Conservation (phyloP, 1,140 invertebrate species). For the roundworm (Caenorhabditis elegans) region DNA sequence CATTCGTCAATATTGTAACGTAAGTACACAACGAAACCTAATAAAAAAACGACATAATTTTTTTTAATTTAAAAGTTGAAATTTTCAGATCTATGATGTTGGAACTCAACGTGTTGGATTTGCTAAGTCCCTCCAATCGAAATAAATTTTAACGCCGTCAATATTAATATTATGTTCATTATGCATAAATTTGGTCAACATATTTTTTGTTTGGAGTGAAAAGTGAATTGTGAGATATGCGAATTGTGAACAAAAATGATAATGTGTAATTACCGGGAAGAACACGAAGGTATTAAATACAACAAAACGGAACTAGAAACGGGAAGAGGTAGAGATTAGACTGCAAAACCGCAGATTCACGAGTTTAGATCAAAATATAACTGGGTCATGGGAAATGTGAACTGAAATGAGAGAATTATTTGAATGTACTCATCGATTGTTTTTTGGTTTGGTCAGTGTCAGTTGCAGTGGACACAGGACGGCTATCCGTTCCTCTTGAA, state of each 20-base stretch:
- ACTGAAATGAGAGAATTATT: neutral
- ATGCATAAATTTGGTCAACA: constrained; percentile 1
- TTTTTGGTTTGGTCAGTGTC: neutral
- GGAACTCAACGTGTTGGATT: constrained; percentile 41
- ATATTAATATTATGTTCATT: neutral
- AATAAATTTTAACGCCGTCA: neutral
- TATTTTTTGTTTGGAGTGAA: neutral
- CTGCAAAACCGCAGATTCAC: neutral
- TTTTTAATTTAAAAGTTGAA: too few relatives aligned
- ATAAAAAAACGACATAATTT: neutral
- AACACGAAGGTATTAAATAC: neutral
- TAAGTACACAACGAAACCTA: neutral
- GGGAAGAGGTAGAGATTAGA: neutral
- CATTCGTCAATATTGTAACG: constrained; percentile 49
- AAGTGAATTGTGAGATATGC: neutral
- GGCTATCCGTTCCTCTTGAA: neutral
- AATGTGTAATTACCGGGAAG: neutral
- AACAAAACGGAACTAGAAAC: neutral
- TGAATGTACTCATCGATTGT: neutral
- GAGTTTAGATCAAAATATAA: neutral
- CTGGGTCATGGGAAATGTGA: neutral
- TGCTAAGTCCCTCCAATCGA: constrained; percentile 32
- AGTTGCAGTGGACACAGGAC: neutral
- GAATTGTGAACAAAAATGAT: neutral
- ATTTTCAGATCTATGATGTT: constrained; percentile 37